Evolutionary conservation across 2,888 invertebrate genomes (phyloP), one percentile per base, ranked within the genome.

Genomic region (Macrosoma leucophasiata): DNA sequence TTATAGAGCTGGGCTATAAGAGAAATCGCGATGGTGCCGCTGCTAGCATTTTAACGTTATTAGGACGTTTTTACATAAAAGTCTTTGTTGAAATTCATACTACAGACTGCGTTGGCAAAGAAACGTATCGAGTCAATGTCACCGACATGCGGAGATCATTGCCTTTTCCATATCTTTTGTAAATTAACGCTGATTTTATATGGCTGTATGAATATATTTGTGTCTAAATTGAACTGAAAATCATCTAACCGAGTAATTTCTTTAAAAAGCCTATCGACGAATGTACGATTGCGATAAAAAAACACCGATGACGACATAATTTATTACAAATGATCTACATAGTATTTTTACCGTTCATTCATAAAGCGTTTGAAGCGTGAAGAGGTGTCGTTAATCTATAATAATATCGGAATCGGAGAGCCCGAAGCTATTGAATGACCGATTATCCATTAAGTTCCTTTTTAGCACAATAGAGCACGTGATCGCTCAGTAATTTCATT

Each of bases 391-490:
- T 62, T 70, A 66, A 66, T 70, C 60, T 57, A 58, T 58, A 60
- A 58, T 58, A 60, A 56, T 64, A 60, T 52, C 51, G 57, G n/a
- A 58, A 59, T 57, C 52, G 54, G 57, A 56, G 56, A 49, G 46
- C n/a, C n/a, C n/a, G n/a, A n/a, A n/a, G n/a, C 65, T 68, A 75
- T 76, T 66, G 70, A 72, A 67, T 68, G 70, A 65, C 65, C 70
- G 73, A 78, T 77, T 75, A 73, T 68, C 66, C 60, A 73, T 76
- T 72, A 59, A 53, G 55, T 62, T 67, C 62, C 65, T 67, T 72
- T 65, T 63, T 56, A 64, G 63, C 65, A 75, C 72, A 74, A 75
- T 75, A 72, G 72, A 59, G 62, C 75, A 70, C 78, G 77, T 76
- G 72, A 69, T 64, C 55, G 46, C 48, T 43, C 51, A 51, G 62